Base-by-base conservation (phyloP, 1,140 invertebrate species). In the Periplaneta americana region DNA sequence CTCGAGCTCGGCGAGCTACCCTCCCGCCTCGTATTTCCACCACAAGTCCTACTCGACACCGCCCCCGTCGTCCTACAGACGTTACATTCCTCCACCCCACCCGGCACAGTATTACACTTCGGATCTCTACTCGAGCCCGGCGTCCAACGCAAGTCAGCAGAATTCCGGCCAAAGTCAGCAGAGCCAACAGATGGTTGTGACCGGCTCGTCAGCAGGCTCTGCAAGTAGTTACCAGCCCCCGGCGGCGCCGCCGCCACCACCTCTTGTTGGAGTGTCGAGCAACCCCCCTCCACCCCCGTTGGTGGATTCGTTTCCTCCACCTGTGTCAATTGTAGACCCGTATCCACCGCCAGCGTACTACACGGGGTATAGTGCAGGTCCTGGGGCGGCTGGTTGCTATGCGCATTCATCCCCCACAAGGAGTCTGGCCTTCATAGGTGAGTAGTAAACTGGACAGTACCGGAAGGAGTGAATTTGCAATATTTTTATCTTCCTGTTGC, bases 401-500 rank as follows among this genome's bases (percentile, higher is more conserved):
- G 91, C 93, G 77, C 94, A 94, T 83, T 91, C 92, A 82, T 92
- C 93, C 32, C 91, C 93, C 33, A 87, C 89, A 77, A 92, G 92
- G 83, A 89, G 90, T 85, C 87, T 91, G 87, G n/a, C n/a, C n/a
- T 93, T 80, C 79, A 34, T 83, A 0, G 84, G 83, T 81, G 76
- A 78, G 83, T 77, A 66, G 2, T 11, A 11, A 11, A 1, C 77
- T 39, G 4, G n/a, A n/a, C n/a, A n/a, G n/a, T n/a, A n/a, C n/a
- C n/a, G n/a, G n/a, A n/a, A n/a, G n/a, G n/a, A n/a, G n/a, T n/a
- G n/a, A n/a, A n/a, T n/a, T n/a, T n/a, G n/a, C n/a, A n/a, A n/a
- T n/a, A n/a, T n/a, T n/a, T n/a, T n/a, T n/a, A n/a, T n/a, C n/a
- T n/a, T n/a, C n/a, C n/a, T n/a, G n/a, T n/a, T n/a, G n/a, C n/a